Evolutionary conservation across 2,113 vertebrate genomes (phyloP).

Genomic region (Microtus montanus): DNA sequence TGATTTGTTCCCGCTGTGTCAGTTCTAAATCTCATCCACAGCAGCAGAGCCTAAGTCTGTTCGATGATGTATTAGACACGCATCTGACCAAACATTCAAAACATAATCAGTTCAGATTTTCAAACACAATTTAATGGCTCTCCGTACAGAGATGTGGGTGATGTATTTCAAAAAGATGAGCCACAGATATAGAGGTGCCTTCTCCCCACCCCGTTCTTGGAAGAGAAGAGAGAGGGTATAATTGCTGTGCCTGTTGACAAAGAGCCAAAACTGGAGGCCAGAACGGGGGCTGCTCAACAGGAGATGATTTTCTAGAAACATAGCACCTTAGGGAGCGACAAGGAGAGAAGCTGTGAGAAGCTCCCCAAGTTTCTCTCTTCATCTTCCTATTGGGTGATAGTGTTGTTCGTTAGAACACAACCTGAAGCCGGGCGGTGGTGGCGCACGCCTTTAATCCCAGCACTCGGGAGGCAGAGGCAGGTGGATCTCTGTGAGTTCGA

Average conservation of each 20-base stretch:
- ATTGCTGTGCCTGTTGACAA: neutral
- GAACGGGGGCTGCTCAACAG: neutral
- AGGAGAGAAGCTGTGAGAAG: neutral
- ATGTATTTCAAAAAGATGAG: neutral
- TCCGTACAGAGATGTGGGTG: neutral
- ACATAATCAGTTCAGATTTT: constrained; percentile 37
- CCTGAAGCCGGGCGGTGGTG: neutral
- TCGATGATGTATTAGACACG: neutral
- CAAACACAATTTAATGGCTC: constrained; percentile 12
- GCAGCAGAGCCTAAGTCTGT: neutral
- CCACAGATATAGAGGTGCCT: neutral
- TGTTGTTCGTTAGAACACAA: neutral
- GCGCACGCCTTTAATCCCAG: too few species aligned
- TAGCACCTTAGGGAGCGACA: neutral
- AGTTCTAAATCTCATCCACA: constrained; percentile 33
- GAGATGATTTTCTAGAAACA: neutral
- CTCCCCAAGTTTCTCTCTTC: neutral
- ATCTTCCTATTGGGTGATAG: neutral
- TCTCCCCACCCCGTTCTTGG: neutral
- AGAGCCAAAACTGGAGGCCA: neutral
- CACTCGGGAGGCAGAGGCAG: too few species aligned
- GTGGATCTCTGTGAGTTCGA: too few species aligned
- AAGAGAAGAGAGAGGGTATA: neutral
- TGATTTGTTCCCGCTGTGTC: constrained; percentile 3
- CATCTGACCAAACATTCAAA: neutral